A percentile compares a stretch with the other conserved stretches of the same genome.
phyloP scores from a whole-genome alignment of 1,140 invertebrate species.

The Zaprionus ghesquierei region DNA sequence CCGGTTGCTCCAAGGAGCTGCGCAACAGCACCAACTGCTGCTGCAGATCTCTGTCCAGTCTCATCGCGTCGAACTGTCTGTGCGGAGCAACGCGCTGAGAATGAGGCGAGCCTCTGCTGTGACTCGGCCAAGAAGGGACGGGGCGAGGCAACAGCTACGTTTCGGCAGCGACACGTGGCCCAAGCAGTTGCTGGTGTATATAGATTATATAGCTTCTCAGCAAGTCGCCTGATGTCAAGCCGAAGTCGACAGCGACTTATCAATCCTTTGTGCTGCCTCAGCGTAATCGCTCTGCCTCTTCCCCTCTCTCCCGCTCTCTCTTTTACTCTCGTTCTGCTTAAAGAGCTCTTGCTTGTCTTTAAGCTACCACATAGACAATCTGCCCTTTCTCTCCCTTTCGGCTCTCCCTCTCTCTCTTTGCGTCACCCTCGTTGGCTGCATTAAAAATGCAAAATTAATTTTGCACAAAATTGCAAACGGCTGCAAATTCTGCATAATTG shows the following conservation, averaged over 20 bases:
- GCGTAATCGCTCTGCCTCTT: constrained; percentile 24
- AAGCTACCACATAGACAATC: constrained; percentile 8
- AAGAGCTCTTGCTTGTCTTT: constrained; percentile 23
- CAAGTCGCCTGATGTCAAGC: constrained; percentile 27
- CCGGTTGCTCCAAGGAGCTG: constrained; percentile 19
- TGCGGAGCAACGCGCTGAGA: not conserved
- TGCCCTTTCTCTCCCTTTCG: not conserved
- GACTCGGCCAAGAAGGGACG: not conserved
- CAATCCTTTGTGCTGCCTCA: constrained; percentile 61
- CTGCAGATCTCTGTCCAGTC: constrained; percentile 23
- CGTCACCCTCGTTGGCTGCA: constrained; percentile 43
- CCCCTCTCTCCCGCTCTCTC: not conserved
- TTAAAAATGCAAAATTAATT: constrained; percentile 82
- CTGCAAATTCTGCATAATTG: constrained; percentile 80
- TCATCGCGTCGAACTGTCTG: not conserved
- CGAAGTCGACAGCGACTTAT: constrained; percentile 47
- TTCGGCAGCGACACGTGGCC: constrained; percentile 27
- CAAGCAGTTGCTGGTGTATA: not conserved
- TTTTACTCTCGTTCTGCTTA: constrained; percentile 14
- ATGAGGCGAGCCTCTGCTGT: not conserved
- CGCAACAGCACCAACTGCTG: constrained; percentile 43
- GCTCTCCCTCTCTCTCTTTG: not conserved
- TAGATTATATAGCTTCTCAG: constrained; percentile 10
- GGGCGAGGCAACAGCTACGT: not conserved
- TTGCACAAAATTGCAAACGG: constrained; percentile 70